These are phyloP conservation scores for Coryphaenoides rupestris DNA, from an alignment of 2,113 vertebrate genomes.

Conservation along the genomic window DNA sequence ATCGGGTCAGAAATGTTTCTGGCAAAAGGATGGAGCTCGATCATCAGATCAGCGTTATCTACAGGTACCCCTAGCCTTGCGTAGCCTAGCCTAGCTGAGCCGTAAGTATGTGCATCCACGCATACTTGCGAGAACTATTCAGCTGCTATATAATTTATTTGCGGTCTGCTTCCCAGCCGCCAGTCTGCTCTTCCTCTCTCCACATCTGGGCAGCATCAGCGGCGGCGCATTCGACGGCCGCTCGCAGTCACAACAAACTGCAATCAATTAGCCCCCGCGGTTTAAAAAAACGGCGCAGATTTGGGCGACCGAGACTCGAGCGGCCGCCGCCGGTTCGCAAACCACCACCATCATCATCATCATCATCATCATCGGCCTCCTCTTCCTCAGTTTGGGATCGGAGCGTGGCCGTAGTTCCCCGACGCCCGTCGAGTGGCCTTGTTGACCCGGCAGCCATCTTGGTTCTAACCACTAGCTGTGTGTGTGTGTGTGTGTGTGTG, in stretches of 20 bases:
- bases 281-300: constrained; percentile 33
- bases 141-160: constrained; percentile 1
- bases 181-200: constrained; percentile 35
- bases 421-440: no score
- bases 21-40: no score
- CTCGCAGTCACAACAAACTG: constrained; percentile 45
- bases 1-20: not conserved
- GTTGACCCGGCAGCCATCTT: no score
- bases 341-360: no score
- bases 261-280: constrained; percentile 34
- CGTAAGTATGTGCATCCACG: not conserved
- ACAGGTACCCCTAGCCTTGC: no score
- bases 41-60: no score
- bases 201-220: constrained; percentile 48
- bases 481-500: not conserved
- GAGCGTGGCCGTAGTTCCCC: no score
- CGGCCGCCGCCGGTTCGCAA: constrained; percentile 48
- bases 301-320: no score
- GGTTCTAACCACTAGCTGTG: no score
- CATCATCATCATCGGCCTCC: no score
- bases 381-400: no score
- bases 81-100: no score
- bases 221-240: constrained; percentile 19
- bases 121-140: not conserved
- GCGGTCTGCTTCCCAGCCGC: constrained; percentile 28